Evolutionary conservation across 2,888 invertebrate genomes (phyloP), one percentile per base, ranked within the genome.

Genomic region (Oscheius sp.): DNA sequence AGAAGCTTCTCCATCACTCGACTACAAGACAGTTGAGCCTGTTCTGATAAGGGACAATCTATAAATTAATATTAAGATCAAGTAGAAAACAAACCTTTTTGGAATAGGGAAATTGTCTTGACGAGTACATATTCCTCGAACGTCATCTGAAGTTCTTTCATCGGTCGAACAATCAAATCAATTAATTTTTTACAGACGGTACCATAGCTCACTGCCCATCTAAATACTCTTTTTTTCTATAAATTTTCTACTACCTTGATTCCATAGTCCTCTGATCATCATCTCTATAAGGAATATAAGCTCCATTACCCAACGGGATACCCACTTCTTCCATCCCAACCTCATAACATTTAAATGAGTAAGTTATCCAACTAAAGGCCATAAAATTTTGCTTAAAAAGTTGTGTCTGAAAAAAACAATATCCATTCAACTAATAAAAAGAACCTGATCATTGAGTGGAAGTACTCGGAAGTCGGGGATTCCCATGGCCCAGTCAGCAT

Each of bases 361-460:
- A 78, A 14, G 78, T 79, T 20, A 80, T 74, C 80, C 80, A 80
- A 45, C 79, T 78, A 65, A 80, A 80, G 22, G 77, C 74, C 79
- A 78, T 79, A 64, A 79, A 80, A 65, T 80, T 80, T 45, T 80
- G 77, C 57, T 79, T 79, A 72, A 80, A 80, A 8, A 80, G 72
- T 2, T 72, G 67, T n/a, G 79, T 78, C 74, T 80, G 62, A 56
- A 70, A 68, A 32, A 24, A 24, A 3, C n/a, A 6, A 8, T 56
- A 20, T 33, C 12, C 2, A 2, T 20, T 56, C 9, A 2, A 56
- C 33, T 8, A 5, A 22, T n/a, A 20, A 26, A 36, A 8, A n/a
- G n/a, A 49, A 75, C 77, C 68, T 77, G 80, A 63, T 80, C 80
- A 32, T 69, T 59, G 6, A 75, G 71, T 8, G 76, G 71, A 2